Conservation (phyloP, 1,140 invertebrate genomes). For the Drosophila lacteicornis region DNA sequence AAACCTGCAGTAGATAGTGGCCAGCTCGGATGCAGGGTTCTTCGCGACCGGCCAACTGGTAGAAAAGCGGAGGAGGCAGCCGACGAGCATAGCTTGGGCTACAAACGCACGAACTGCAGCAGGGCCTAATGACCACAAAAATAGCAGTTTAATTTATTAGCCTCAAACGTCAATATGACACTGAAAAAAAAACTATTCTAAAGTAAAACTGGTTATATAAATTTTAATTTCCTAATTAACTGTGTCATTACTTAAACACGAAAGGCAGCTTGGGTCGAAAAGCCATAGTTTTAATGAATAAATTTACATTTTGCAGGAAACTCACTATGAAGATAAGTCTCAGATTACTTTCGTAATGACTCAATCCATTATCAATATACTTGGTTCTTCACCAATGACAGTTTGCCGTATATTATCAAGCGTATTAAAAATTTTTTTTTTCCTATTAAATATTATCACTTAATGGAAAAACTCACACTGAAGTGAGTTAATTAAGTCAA, state of each 20-base stretch:
- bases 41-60: constrained; percentile 18
- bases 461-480: no score
- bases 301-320: no score
- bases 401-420: no score
- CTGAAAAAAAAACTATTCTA: constrained; percentile 1
- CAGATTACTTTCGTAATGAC: no score
- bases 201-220: not conserved
- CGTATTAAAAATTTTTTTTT: no score
- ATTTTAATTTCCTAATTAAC: not conserved
- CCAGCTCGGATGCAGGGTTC: constrained; percentile 6
- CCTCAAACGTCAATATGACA: constrained; percentile 48
- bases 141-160: constrained; percentile 76
- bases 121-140: constrained; percentile 75
- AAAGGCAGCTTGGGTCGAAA: not conserved
- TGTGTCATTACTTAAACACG: not conserved
- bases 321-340: no score
- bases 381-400: no score
- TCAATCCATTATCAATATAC: no score
- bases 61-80: constrained; percentile 13
- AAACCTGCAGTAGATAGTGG: constrained; percentile 51
- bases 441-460: no score
- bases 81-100: constrained; percentile 2
- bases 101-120: constrained; percentile 65
- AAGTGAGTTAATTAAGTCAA: not conserved
- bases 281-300: no score